Conservation (phyloP, 2,888 invertebrate genomes). For the Folsomia candida region DNA sequence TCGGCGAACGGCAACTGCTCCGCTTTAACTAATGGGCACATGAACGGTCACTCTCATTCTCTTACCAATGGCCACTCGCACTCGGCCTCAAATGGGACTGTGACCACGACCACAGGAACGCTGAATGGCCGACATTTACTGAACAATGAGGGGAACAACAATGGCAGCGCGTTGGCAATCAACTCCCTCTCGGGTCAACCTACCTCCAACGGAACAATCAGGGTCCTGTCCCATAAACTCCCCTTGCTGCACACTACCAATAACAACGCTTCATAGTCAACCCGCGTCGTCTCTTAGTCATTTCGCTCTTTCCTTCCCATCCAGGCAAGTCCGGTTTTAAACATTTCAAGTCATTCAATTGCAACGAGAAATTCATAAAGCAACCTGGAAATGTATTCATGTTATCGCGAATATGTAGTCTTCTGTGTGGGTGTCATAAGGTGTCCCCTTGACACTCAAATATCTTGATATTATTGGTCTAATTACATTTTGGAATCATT, state of each 20-base stretch:
- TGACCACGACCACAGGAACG: slow-evolving; percentile 33
- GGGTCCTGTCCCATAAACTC: slow-evolving; percentile 50
- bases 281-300: slow-evolving; percentile 20
- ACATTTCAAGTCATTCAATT: background rate
- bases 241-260: slow-evolving; percentile 50
- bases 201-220: slow-evolving; percentile 47
- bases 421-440: too few relatives aligned
- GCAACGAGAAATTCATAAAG: background rate
- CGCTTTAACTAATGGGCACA: slow-evolving; percentile 47
- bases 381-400: too few relatives aligned
- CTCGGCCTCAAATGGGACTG: slow-evolving; percentile 39
- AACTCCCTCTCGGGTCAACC: slow-evolving; percentile 46
- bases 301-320: slow-evolving; percentile 8
- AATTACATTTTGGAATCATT: too few relatives aligned
- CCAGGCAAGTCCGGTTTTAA: slow-evolving; percentile 5
- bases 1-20: slow-evolving; percentile 49
- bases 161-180: slow-evolving; percentile 47
- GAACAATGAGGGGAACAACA: slow-evolving; percentile 49
- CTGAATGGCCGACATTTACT: slow-evolving; percentile 46
- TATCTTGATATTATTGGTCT: too few relatives aligned
- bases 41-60: slow-evolving; percentile 47
- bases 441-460: too few relatives aligned
- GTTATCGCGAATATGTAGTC: background rate
- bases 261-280: slow-evolving; percentile 25
- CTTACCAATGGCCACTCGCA: slow-evolving; percentile 47